Base-by-base conservation (phyloP, 2,888 invertebrate species). In the Polymixis lichenea region DNA sequence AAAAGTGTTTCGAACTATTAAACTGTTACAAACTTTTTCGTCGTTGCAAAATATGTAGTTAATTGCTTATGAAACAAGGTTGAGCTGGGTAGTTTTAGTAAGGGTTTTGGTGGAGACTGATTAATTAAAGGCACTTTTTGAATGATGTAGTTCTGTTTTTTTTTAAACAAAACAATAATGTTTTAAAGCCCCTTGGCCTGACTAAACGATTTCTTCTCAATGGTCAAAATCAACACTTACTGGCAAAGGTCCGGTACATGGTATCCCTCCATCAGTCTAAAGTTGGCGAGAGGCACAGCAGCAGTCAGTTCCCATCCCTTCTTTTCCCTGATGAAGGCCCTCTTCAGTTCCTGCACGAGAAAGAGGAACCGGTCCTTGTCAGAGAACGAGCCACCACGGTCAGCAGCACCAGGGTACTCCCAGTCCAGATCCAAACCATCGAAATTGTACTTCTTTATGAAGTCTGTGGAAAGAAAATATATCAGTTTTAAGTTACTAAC, bases 401-500 rank as follows among this genome's bases (percentile, higher is more conserved):
- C 99, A 0, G 98, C 97, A 0, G 99, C 99, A 0, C 98, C 98
- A 2, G 99, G 98, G 91, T 99, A 99, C 93, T 99, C 99, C 98
- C 99, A 99, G 91, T 99, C 98, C 88, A 98, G 96, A 91, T 99
- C 98, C 89, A 99, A 97, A 0, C 98, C 98, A 90, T 98, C 98
- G 86, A 99, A 99, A 43, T 97, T 95, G 90, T 98, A 98, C 89
- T 97, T 96, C 71, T 98, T 96, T 96, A 99, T 97, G 91, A 98
- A 98, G 84, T 97, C 98, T 98, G 91, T 22, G 3, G 15, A 66
- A 51, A 51, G 0, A 60, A 64, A 55, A 43, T 19, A 11, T 0
- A 2, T n/a, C n/a, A n/a, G n/a, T n/a, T n/a, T n/a, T n/a, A n/a
- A 15, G 13, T 25, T 32, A 56, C 1, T 5, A 0, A 25, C 22